Evolutionary conservation across 2,113 vertebrate genomes (phyloP).

Genomic region (Mastomys coucha): DNA sequence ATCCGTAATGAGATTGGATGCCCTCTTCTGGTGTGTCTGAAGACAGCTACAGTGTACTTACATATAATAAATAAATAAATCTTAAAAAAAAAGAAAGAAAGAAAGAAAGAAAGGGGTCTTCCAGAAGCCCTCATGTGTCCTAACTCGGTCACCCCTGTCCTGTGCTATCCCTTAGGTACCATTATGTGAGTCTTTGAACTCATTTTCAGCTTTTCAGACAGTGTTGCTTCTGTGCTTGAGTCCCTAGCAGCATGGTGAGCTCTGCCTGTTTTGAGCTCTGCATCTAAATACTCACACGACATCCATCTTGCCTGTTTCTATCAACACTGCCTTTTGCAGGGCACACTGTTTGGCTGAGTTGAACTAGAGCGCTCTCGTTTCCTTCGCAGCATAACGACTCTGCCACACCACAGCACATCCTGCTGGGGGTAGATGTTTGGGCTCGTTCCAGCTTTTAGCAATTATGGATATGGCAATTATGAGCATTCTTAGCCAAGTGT

Average conservation of each 20-base stretch:
- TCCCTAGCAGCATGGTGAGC: not conserved
- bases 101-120: not conserved
- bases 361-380: not conserved
- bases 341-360: not conserved
- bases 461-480: not conserved
- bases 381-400: not conserved
- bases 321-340: not conserved
- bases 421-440: slow-evolving; percentile 13
- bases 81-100: too few species aligned
- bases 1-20: too few species aligned
- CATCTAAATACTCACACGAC: not conserved
- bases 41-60: too few species aligned
- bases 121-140: not conserved
- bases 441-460: slow-evolving; percentile 18
- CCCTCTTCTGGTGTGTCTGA: too few species aligned
- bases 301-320: not conserved
- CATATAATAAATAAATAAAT: too few species aligned
- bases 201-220: slow-evolving; percentile 34
- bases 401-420: not conserved
- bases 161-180: slow-evolving; percentile 6
- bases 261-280: slow-evolving; percentile 1
- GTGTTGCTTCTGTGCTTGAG: not conserved
- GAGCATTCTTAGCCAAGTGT: not conserved
- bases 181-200: not conserved
- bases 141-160: not conserved